Conservation (phyloP, 2,888 invertebrate species). For the Thereva unica region DNA sequence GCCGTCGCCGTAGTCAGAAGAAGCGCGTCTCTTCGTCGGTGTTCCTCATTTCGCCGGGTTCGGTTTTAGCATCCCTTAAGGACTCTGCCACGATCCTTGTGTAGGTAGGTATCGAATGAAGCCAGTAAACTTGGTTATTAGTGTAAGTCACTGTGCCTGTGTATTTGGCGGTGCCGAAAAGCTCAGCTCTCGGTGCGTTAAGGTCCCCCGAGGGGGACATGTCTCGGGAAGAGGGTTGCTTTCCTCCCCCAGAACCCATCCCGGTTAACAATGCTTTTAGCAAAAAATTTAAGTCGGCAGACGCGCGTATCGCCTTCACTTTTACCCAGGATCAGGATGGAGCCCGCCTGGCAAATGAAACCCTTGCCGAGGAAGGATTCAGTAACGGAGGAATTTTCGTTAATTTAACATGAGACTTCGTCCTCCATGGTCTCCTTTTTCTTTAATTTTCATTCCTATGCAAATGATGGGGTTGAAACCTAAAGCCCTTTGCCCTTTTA, state of each 20-base stretch:
- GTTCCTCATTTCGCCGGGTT: slow-evolving; percentile 7
- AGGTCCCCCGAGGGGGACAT: not conserved
- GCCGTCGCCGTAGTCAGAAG: no score
- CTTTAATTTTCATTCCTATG: slow-evolving; percentile 23
- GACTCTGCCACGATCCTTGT: slow-evolving; percentile 5
- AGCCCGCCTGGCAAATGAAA: slow-evolving; percentile 11
- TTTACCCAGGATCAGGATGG: not conserved
- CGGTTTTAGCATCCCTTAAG: slow-evolving; percentile 21
- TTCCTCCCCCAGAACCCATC: not conserved
- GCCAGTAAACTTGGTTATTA: slow-evolving; percentile 26
- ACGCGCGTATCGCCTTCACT: not conserved
- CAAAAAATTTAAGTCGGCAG: slow-evolving; percentile 27
- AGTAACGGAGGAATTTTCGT: slow-evolving; percentile 24
- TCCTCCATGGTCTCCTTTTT: slow-evolving; percentile 12
- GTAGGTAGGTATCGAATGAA: slow-evolving; percentile 19
- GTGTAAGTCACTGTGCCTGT: slow-evolving; percentile 23
- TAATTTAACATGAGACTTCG: slow-evolving; percentile 29
- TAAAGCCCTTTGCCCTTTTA: not conserved
- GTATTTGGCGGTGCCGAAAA: slow-evolving; percentile 10
- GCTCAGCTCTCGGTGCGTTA: slow-evolving; percentile 24
- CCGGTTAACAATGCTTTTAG: slow-evolving; percentile 30
- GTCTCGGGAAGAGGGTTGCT: not conserved
- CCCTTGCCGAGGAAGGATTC: slow-evolving; percentile 10
- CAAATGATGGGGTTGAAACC: slow-evolving; percentile 26
- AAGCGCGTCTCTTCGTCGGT: not conserved